Evolutionary conservation across 2,797 vertebrate genomes (phyloP).

Genomic region (Coreius guichenoti): DNA sequence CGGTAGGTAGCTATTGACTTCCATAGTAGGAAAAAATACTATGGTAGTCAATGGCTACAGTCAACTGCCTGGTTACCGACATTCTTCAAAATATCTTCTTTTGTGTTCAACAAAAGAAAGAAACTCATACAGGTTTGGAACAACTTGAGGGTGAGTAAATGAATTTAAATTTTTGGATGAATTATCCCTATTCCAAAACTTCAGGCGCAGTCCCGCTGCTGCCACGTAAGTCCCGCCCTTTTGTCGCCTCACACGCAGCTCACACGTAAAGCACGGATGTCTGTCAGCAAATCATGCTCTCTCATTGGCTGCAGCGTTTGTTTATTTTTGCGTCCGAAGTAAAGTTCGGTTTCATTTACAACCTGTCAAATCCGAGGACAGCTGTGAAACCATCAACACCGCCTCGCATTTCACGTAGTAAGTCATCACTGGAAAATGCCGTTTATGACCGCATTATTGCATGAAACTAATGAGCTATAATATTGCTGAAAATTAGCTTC

Average conservation of each 20-base stretch:
- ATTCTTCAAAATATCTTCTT: background rate
- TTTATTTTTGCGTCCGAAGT: slow-evolving; percentile 37
- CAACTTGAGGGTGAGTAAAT: background rate
- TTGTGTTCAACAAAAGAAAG: background rate
- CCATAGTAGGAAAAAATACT: background rate
- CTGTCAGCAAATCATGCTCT: background rate
- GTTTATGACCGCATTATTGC: background rate
- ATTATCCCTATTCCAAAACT: background rate
- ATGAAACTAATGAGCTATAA: background rate
- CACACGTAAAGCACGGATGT: background rate
- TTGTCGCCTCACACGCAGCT: background rate
- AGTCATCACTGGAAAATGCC: slow-evolving; percentile 21
- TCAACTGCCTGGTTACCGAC: background rate
- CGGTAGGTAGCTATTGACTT: background rate
- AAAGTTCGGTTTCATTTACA: slow-evolving; percentile 68
- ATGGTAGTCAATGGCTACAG: background rate
- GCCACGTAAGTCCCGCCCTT: slow-evolving; percentile 18
- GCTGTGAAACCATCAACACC: slow-evolving; percentile 38
- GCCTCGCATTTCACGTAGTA: slow-evolving; percentile 36
- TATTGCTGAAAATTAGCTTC: background rate
- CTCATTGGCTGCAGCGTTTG: slow-evolving; percentile 48
- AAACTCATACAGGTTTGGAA: background rate
- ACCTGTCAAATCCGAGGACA: slow-evolving; percentile 67
- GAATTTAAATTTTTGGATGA: background rate
- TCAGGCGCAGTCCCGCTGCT: background rate